Conservation (phyloP, 1,140 invertebrate genomes). For the Drosophila serrata region DNA sequence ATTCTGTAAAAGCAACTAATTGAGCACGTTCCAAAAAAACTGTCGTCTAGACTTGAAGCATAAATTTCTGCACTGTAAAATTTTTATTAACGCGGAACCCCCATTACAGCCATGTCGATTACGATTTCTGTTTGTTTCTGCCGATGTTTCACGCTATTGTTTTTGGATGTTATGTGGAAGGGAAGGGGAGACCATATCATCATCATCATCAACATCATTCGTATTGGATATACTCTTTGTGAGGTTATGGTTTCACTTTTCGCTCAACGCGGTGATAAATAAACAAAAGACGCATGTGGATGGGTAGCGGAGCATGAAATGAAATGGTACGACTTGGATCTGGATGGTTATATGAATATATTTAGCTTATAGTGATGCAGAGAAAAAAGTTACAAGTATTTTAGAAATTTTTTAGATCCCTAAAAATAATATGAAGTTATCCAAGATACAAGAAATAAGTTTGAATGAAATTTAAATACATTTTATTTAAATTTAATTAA, state of each 20-base stretch:
- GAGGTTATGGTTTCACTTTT: constrained; percentile 67
- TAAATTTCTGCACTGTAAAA: constrained; percentile 78
- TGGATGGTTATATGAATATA: constrained; percentile 31
- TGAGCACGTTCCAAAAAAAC: constrained; percentile 80
- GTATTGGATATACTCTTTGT: constrained; percentile 26
- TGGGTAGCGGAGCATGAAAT: constrained; percentile 58
- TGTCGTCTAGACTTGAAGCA: constrained; percentile 81
- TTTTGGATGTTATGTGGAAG: neutral
- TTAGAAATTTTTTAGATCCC: too few relatives aligned
- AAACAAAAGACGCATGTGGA: constrained; percentile 46
- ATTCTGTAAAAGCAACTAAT: constrained; percentile 45
- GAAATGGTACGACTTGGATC: constrained; percentile 49
- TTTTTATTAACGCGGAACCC: constrained; percentile 77
- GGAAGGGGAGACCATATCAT: neutral
- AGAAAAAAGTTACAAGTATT: neutral
- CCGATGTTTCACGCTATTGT: constrained; percentile 20
- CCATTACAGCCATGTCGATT: constrained; percentile 56
- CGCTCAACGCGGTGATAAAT: constrained; percentile 25
- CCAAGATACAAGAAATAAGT: neutral
- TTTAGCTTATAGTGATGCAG: constrained; percentile 7
- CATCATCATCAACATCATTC: too few relatives aligned
- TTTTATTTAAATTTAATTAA: neutral
- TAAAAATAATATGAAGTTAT: too few relatives aligned
- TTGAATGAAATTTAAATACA: neutral
- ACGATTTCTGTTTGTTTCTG: constrained; percentile 32